phyloP scores from a whole-genome alignment of 2,888 invertebrate genomes.

The Anagyrus pseudococci region DNA sequence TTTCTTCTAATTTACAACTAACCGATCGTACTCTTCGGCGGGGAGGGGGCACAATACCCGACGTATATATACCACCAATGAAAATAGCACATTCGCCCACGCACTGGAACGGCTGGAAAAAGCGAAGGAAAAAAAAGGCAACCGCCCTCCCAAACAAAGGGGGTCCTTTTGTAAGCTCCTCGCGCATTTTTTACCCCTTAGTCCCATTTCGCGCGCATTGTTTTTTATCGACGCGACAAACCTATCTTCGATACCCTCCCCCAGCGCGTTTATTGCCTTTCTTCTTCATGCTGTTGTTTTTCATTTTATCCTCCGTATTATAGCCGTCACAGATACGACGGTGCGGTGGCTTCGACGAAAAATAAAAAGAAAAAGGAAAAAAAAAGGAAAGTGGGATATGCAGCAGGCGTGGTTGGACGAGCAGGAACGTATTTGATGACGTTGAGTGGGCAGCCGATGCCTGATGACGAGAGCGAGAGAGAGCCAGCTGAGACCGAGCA shows the following conservation, averaged over 20 bases:
- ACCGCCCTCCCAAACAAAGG: conserved; percentile 11
- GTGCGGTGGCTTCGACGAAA: background rate
- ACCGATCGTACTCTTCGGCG: background rate
- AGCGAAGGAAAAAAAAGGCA: background rate
- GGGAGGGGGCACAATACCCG: conserved; percentile 20
- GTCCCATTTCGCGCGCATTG: background rate
- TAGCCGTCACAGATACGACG: no score
- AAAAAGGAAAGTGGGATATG: background rate
- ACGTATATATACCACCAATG: conserved; percentile 6
- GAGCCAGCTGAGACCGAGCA: no score
- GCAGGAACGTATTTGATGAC: no score
- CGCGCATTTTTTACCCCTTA: conserved; percentile 8
- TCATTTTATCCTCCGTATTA: conserved; percentile 21
- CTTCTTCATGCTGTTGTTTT: background rate
- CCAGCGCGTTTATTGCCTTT: conserved; percentile 20
- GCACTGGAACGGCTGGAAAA: background rate
- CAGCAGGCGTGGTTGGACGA: no score
- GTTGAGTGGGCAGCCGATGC: no score
- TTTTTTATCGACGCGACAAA: background rate
- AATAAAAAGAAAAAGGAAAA: background rate
- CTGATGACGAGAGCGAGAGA: conserved; percentile 9
- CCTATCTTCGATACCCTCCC: conserved; percentile 19
- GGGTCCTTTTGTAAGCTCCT: conserved; percentile 14
- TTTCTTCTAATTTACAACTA: conserved; percentile 25
- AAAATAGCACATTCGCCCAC: conserved; percentile 10